Evolutionary conservation across 2,113 vertebrate genomes (phyloP).

Genomic region (Rhea americana): DNA sequence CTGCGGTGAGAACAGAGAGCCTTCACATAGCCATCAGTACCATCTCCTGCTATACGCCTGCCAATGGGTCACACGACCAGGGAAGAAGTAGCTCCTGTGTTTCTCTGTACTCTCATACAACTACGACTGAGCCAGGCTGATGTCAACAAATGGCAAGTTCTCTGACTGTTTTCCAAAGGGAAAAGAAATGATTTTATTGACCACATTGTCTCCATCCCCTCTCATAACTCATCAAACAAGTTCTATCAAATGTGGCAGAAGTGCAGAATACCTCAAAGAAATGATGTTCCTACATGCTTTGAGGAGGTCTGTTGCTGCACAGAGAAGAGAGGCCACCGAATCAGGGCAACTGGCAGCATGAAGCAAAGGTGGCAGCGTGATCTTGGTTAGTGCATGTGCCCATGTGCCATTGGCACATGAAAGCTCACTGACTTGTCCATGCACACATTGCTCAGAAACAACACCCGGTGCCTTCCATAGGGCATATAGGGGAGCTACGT

Average conservation of each 20-base stretch:
- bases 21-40: neutral
- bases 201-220: neutral
- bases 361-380: neutral
- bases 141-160: fast-evolving
- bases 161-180: neutral
- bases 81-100: neutral
- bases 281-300: neutral
- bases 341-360: neutral
- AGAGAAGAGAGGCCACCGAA: neutral
- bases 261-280: neutral
- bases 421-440: neutral
- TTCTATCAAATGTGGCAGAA: neutral
- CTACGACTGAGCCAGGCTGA: neutral
- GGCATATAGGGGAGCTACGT: neutral
- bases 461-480: neutral
- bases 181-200: neutral
- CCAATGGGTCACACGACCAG: neutral
- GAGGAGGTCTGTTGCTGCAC: neutral
- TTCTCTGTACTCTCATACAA: neutral
- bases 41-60: neutral
- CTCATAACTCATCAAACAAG: neutral
- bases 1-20: neutral
- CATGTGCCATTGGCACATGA: neutral
- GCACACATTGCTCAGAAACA: neutral
- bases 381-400: neutral